phyloP scores from a whole-genome alignment of 2,113 vertebrate genomes.

The Physeter macrocephalus region DNA sequence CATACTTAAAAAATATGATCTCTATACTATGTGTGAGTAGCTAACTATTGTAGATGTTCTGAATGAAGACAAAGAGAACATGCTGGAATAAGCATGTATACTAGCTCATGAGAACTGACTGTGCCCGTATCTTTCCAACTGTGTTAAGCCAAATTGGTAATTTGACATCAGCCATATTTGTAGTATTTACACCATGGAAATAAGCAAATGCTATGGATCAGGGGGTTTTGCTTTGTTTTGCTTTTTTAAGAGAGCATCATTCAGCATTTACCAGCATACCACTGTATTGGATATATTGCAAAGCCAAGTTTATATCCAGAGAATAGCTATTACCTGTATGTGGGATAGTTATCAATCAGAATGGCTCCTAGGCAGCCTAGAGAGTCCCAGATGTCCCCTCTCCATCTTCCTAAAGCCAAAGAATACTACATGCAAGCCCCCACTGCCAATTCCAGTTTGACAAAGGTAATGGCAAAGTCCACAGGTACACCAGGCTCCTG shows the following conservation, averaged over 20 bases:
- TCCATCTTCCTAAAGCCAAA: neutral
- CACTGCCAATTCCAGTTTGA: neutral
- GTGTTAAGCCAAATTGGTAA: neutral
- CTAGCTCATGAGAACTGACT: neutral
- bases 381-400: neutral
- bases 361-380: neutral
- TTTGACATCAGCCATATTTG: neutral
- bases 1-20: neutral
- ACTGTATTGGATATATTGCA: neutral
- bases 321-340: neutral
- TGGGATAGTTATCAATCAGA: neutral
- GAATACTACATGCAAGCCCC: neutral
- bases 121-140: neutral
- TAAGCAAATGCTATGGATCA: neutral
- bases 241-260: neutral
- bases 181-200: neutral
- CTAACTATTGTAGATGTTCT: neutral
- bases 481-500: neutral
- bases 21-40: neutral
- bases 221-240: neutral
- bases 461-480: neutral
- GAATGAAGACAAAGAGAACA: neutral
- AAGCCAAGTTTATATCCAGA: neutral
- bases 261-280: neutral
- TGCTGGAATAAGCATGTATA: neutral